phyloP scores from a whole-genome alignment of 2,888 invertebrate genomes.

The Argyresthia goedartella region DNA sequence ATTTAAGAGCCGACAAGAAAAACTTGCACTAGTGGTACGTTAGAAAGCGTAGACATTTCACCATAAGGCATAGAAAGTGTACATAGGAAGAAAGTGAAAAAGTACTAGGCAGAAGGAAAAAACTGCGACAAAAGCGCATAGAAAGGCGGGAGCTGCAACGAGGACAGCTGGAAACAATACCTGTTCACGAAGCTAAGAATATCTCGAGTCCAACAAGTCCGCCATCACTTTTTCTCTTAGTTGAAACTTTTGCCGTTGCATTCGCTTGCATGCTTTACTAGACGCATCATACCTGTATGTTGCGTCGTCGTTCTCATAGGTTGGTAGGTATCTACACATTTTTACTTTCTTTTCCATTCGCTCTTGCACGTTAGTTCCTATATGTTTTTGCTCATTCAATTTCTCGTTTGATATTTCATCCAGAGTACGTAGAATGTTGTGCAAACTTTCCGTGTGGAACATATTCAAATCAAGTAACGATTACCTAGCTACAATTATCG shows the following conservation, averaged over 20 bases:
- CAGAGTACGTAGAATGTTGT: neutral
- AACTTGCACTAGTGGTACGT: conserved; percentile 65
- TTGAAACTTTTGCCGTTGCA: conserved; percentile 39
- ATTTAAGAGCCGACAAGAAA: conserved; percentile 54
- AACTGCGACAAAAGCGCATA: conserved; percentile 45
- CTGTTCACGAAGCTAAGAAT: conserved; percentile 31
- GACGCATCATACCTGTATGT: conserved; percentile 30
- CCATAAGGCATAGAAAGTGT: conserved; percentile 68
- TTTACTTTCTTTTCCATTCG: conserved; percentile 70
- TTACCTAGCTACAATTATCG: neutral
- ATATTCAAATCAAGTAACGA: too few species aligned
- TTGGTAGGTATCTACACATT: conserved; percentile 44
- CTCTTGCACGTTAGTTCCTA: conserved; percentile 50
- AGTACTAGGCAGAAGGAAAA: conserved; percentile 44
- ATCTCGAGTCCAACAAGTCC: conserved; percentile 33
- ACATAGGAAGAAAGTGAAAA: conserved; percentile 67
- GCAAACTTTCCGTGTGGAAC: neutral
- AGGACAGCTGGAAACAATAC: conserved; percentile 32
- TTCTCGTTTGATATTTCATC: neutral
- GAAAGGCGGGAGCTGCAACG: conserved; percentile 34
- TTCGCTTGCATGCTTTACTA: conserved; percentile 49
- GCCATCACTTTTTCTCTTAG: conserved; percentile 55
- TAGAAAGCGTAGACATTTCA: conserved; percentile 66
- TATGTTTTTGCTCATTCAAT: conserved; percentile 17
- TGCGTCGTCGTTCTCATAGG: conserved; percentile 52